Evolutionary conservation across 2,888 invertebrate genomes (phyloP).

Genomic region (Dioctria linearis): DNA sequence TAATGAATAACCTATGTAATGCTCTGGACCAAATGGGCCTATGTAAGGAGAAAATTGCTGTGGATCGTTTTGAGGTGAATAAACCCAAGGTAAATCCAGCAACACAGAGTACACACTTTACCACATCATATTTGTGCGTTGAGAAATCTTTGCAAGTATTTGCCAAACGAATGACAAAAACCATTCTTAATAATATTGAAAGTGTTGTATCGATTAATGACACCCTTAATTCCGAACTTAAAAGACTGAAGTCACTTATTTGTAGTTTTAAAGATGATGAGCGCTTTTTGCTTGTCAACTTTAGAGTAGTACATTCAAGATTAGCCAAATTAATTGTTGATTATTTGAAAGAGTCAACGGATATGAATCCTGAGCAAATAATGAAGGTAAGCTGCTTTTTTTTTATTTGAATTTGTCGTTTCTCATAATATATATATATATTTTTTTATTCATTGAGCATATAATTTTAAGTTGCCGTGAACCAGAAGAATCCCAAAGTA

Average conservation of each 20-base stretch:
- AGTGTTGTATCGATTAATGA: constrained; percentile 75
- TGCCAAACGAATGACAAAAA: constrained; percentile 79
- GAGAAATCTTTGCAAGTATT: constrained; percentile 78
- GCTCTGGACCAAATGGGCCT: constrained; percentile 60
- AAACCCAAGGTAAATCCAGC: constrained; percentile 40
- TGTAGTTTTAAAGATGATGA: constrained; percentile 80
- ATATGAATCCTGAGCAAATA: constrained; percentile 56
- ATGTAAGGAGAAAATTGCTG: constrained; percentile 48
- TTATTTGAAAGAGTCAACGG: constrained; percentile 72
- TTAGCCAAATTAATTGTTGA: constrained; percentile 77
- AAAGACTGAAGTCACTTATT: constrained; percentile 79
- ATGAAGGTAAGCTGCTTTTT: neutral
- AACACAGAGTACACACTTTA: constrained; percentile 1
- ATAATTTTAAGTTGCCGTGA: too few relatives aligned
- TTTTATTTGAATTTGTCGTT: neutral
- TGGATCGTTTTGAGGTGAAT: constrained; percentile 16
- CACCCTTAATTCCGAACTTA: constrained; percentile 77
- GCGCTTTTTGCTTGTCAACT: constrained; percentile 77
- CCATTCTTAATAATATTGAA: constrained; percentile 74
- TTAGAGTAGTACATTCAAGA: constrained; percentile 78
- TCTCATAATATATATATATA: neutral
- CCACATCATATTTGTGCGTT: constrained; percentile 73
- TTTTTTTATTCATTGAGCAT: too few relatives aligned
- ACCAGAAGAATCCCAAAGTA: too few relatives aligned
- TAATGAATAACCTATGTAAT: constrained; percentile 61